Evolutionary conservation across 2,888 invertebrate genomes (phyloP), one percentile per base, ranked within the genome.

Genomic region (Cataglyphis cursor): DNA sequence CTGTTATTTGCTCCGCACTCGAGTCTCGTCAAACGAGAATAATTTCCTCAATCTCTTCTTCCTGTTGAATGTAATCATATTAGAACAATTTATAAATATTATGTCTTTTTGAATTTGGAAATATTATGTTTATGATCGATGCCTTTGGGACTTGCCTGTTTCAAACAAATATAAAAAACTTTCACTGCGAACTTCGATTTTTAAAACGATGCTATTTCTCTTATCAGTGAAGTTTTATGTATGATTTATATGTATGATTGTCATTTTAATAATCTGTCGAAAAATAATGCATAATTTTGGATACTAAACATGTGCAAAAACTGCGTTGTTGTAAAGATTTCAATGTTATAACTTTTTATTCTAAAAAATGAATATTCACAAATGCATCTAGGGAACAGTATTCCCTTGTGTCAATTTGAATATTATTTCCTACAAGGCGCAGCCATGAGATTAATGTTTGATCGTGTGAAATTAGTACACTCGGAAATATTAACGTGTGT

Each of bases 11-110:
- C 72, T 51, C 57, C 41, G 61, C 62, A 61, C 82, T 73, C 72
- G 72, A 51, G 73, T 82, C 48, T 81, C 74, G 90, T 87, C 89
- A 90, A 86, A 89, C 90, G 83, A 89, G 82, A 89, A 65, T 72
- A 35, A 51, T 76, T 64, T 9, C 61, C 48, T 68, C 83, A 57
- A 62, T 84, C 84, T 51, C n/a, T 51, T 48, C 78, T 85, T 86
- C 82, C 78, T 82, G 72, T 38, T 61, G 76, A 44, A 65, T 73
- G 88, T 83, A 85, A 89, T 86, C 83, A 86, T 74, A 84, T 84
- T 88, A 83, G 82, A 86, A 85, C 81, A 74, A 76, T 76, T 70
- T 78, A 66, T 48, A 57, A 66, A 57, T 31, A 41, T 8, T 57
- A 18, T 31, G 24, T 73, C 54, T 35, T 31, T 38, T 62, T 21